These are phyloP conservation scores for Coenonympha arcania DNA, from an alignment of 2,888 invertebrate species.

Conservation along the genomic window DNA sequence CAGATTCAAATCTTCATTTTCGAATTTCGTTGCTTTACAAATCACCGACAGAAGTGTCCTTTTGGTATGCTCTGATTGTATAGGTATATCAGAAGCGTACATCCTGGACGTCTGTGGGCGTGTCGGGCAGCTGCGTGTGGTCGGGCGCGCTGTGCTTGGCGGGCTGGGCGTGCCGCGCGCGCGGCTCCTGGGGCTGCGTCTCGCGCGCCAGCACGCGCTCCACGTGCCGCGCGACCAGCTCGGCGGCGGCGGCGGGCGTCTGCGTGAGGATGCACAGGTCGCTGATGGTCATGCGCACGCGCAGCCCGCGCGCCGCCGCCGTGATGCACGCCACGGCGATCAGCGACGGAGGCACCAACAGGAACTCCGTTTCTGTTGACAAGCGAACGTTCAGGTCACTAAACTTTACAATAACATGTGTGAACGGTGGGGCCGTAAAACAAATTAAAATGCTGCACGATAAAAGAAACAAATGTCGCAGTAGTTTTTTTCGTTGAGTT, in stretches of 20 bases:
- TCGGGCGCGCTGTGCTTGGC: conserved; percentile 50
- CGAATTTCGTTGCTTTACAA: too few relatives aligned
- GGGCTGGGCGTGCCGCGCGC: conserved; percentile 44
- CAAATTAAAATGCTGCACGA: not conserved
- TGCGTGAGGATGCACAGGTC: conserved; percentile 65
- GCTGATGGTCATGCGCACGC: conserved; percentile 60
- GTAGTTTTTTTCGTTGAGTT: too few relatives aligned
- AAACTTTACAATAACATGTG: not conserved
- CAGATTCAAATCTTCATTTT: too few relatives aligned
- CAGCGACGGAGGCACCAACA: conserved; percentile 80
- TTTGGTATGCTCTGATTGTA: too few relatives aligned
- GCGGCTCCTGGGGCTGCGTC: conserved; percentile 65
- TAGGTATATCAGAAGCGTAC: conserved; percentile 76
- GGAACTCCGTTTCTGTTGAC: conserved; percentile 80
- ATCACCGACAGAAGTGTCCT: conserved; percentile 3
- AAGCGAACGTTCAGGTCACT: conserved; percentile 31
- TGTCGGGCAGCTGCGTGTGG: conserved; percentile 68
- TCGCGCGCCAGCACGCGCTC: conserved; percentile 75
- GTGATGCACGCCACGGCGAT: conserved; percentile 81
- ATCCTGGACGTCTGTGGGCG: conserved; percentile 79
- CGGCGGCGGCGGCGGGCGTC: conserved; percentile 67
- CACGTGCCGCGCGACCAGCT: conserved; percentile 72
- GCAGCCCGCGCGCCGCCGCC: conserved; percentile 78
- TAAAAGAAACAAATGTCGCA: not conserved
- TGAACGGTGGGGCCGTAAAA: not conserved